These are phyloP conservation scores for Archivesica marissinica DNA, from an alignment of 1,140 invertebrate genomes.

Conservation along the genomic window DNA sequence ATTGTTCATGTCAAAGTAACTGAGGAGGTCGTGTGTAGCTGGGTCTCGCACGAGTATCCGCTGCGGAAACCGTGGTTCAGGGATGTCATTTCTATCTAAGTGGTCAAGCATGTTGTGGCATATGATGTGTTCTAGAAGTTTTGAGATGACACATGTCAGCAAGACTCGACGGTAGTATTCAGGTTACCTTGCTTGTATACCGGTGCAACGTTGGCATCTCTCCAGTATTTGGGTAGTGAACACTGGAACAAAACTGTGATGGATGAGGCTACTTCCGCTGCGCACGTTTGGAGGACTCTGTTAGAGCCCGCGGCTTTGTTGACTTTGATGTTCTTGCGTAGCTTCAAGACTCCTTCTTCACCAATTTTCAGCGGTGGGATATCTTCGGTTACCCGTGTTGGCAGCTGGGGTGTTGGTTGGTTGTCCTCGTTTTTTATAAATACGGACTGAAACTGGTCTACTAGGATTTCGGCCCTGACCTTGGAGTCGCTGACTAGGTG, in stretches of 20 bases:
- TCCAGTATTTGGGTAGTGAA: constrained; percentile 2
- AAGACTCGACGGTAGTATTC: constrained; percentile 53
- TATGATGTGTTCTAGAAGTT: constrained; percentile 57
- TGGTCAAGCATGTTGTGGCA: constrained; percentile 49
- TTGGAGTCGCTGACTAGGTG: too few relatives aligned
- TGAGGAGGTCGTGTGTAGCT: constrained; percentile 40
- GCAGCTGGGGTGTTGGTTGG: too few relatives aligned
- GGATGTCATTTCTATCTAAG: constrained; percentile 40
- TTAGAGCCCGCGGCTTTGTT: constrained; percentile 5
- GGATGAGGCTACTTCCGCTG: background rate
- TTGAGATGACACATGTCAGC: constrained; percentile 35
- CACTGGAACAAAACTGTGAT: background rate
- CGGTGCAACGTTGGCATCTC: constrained; percentile 48
- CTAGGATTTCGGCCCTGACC: too few relatives aligned
- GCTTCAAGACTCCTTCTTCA: background rate
- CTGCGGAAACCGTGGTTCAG: constrained; percentile 55
- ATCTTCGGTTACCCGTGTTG: too few relatives aligned
- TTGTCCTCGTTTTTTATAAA: too few relatives aligned
- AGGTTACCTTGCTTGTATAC: constrained; percentile 58
- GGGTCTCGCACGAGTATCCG: constrained; percentile 49
- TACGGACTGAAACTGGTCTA: too few relatives aligned
- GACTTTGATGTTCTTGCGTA: background rate
- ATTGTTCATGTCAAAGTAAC: constrained; percentile 39
- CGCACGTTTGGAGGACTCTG: background rate
- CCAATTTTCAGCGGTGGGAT: background rate